These are phyloP conservation scores for Mya arenaria DNA, from an alignment of 1,140 invertebrate species.

Conservation along the genomic window DNA sequence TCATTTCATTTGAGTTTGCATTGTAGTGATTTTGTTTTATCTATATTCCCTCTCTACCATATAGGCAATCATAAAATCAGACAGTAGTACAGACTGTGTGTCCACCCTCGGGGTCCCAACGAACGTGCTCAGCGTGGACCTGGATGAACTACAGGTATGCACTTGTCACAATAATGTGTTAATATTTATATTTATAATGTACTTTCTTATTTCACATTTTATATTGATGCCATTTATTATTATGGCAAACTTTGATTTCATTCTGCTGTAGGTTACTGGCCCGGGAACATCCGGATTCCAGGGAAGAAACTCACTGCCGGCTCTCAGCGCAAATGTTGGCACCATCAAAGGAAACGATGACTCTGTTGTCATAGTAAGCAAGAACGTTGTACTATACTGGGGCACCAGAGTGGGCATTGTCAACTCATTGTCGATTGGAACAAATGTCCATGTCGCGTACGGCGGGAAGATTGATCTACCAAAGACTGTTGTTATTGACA, in stretches of 20 bases:
- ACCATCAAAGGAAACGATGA: slow-evolving; percentile 46
- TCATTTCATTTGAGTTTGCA: too few relatives aligned
- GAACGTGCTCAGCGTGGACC: slow-evolving; percentile 31
- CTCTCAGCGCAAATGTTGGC: slow-evolving; percentile 52
- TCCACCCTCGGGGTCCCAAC: slow-evolving; percentile 54
- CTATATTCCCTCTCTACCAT: too few relatives aligned
- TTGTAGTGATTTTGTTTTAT: too few relatives aligned
- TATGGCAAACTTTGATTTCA: too few relatives aligned
- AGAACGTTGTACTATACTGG: slow-evolving; percentile 56
- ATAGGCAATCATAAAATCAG: slow-evolving; percentile 47
- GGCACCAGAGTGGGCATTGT: slow-evolving; percentile 47
- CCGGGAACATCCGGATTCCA: slow-evolving; percentile 23
- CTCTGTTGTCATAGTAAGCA: slow-evolving; percentile 53
- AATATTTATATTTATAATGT: too few relatives aligned
- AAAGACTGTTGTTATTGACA: slow-evolving; percentile 60
- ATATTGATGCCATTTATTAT: too few relatives aligned
- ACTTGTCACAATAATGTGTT: too few relatives aligned
- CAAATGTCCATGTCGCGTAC: slow-evolving; percentile 58
- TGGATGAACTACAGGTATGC: slow-evolving; percentile 46
- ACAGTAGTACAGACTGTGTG: slow-evolving; percentile 43
- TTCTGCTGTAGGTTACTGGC: slow-evolving; percentile 34
- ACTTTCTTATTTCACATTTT: too few relatives aligned
- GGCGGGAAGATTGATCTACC: slow-evolving; percentile 67
- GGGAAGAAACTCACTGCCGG: slow-evolving; percentile 22
- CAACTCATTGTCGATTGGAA: slow-evolving; percentile 40